These are phyloP conservation scores for Tribolium castaneum DNA, from an alignment of 1,140 invertebrate genomes.

Conservation along the genomic window DNA sequence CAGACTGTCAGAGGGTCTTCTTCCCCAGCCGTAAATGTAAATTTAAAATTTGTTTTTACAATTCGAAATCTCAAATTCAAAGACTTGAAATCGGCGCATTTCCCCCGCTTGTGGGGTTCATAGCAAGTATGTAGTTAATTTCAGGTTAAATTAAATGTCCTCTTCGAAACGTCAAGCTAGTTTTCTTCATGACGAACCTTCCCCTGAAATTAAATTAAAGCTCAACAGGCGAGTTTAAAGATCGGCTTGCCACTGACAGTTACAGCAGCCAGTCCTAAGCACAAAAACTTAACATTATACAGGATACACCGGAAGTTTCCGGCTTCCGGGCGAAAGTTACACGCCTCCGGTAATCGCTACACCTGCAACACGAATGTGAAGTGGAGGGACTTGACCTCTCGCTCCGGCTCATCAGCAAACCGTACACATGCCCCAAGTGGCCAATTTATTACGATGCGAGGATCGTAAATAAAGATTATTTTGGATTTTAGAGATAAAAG, in stretches of 20 bases:
- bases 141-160: slow-evolving; percentile 7
- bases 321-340: neutral
- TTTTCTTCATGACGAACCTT: slow-evolving; percentile 7
- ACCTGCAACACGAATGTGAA: neutral
- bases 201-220: slow-evolving; percentile 19
- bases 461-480: slow-evolving; percentile 10
- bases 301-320: neutral
- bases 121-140: slow-evolving; percentile 14
- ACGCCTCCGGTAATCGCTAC: neutral
- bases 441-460: neutral
- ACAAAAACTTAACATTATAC: neutral
- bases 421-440: neutral
- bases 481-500: neutral
- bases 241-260: slow-evolving; percentile 12
- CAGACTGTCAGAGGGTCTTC: no score
- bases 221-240: slow-evolving; percentile 26
- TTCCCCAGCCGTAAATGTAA: no score
- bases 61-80: no score
- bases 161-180: slow-evolving; percentile 21
- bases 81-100: no score
- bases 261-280: slow-evolving; percentile 9
- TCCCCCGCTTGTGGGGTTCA: neutral
- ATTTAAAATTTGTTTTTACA: no score
- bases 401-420: neutral
- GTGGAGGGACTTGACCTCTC: neutral